Conservation (phyloP, 2,113 vertebrate genomes). For the Narcine bancroftii region DNA sequence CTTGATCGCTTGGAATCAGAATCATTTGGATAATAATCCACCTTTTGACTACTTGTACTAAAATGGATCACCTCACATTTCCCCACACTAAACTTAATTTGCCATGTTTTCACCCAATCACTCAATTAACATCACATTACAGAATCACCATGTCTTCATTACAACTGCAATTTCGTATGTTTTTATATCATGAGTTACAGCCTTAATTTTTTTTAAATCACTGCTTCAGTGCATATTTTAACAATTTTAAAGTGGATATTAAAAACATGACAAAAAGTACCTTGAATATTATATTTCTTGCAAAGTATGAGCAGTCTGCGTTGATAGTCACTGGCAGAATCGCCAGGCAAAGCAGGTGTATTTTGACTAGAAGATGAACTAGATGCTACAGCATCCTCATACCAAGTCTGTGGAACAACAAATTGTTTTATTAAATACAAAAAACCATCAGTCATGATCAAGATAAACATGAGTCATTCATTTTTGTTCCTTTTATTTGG, state of each 20-base stretch:
- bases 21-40: no score
- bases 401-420: slow-evolving; percentile 54
- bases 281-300: slow-evolving; percentile 52
- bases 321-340: slow-evolving; percentile 9
- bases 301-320: slow-evolving; percentile 54
- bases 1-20: no score
- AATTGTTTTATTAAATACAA: not conserved
- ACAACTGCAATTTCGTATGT: no score
- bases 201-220: not conserved
- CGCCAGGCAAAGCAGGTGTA: not conserved
- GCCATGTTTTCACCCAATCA: no score
- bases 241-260: not conserved
- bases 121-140: no score
- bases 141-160: no score
- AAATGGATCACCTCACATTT: no score
- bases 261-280: slow-evolving; percentile 49
- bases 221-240: not conserved
- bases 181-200: not conserved
- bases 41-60: no score
- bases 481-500: not conserved
- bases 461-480: not conserved
- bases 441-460: not conserved
- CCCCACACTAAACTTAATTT: no score
- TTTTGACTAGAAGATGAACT: not conserved
- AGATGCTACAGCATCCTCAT: slow-evolving; percentile 42